Base-by-base conservation (phyloP, 2,888 invertebrate species). In the Metalampra italica region DNA sequence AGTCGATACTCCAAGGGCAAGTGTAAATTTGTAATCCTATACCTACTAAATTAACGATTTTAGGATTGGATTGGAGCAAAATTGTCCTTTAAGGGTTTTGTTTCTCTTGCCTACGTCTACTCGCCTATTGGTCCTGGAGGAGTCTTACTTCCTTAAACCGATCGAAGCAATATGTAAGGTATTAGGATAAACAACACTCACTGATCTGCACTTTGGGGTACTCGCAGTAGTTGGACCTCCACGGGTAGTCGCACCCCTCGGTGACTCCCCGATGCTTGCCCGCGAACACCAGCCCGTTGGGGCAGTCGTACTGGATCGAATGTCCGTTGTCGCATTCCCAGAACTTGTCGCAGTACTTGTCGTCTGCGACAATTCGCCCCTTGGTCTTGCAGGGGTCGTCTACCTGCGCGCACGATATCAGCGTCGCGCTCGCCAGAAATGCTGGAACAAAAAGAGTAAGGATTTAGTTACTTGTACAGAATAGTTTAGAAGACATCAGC, bases 321-420 rank as follows among this genome's bases (percentile, higher is more conserved):
- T 95, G 94, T 0, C 95, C 95, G 62, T 92, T 93, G 53, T 96
- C 94, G 69, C 97, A 97, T 78, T 96, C 96, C 96, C 96, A 97
- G 71, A 94, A 95, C 50, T 92, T 89, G 71, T 90, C 90, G 71
- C 97, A 97, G 81, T 96, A 94, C 43, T 94, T 94, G 60, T 92
- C 92, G 66, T 97, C 96, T 0, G 92, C 92, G 0, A 94, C 93
- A 0, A 96, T 92, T 45, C 95, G 90, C 7, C 92, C 85, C 81
- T 96, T 96, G 29, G 91, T 90, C 84, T 96, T 94, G 86, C 96
- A 97, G 0, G 96, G 96, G 77, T 96, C 96, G 59, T 95, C 95
- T 0, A 85, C 57, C 64, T 89, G 89, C 1, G 66, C 73, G 53
- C 81, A 78, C 13, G 80, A 66, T 30, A 69, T 67, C 8, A 82